Base-by-base conservation (phyloP, 2,888 invertebrate species). In the Hypercompe scribonia region DNA sequence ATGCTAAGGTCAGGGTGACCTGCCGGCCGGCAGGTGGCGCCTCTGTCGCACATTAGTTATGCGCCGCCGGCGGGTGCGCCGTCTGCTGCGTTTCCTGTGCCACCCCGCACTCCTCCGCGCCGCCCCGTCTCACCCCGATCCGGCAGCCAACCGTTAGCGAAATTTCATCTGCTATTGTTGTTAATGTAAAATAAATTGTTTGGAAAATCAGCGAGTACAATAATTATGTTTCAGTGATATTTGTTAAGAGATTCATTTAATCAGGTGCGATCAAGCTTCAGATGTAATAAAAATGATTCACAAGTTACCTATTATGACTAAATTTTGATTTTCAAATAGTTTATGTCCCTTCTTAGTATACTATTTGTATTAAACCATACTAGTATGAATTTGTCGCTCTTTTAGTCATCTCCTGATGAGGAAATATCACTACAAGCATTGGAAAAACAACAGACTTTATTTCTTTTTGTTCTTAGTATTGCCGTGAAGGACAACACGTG, bases 81-180 rank as follows among this genome's bases (percentile, higher is more conserved):
- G 92, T 92, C 92, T 92, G 91, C 89, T 80, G 81, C 85, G 89
- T 87, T 92, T 92, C 92, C 92, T 90, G 91, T 88, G 85, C 84
- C 75, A 69, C 72, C 75, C 72, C 72, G 54, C 71, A 24, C 75
- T 76, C 73, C 80, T 74, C 73, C 66, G 31, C 83, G 80, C 85
- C 83, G 70, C 65, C 77, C 76, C 82, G 68, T 71, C 74, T 66
- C 78, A 77, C 82, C 73, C 80, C 65, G 80, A 80, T 74, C 78
- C 76, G 74, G 77, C 71, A 67, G 70, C 67, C 78, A 70, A 69
- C 78, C 76, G 65, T 73, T 75, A 72, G 75, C 70, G 73, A 84
- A 82, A 84, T 78, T 75, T 80, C 77, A 78, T 78, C 73, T 74
- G 71, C 64, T 71, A 69, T 78, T 75, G 66, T 83, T 78, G n/a